A percentile compares a stretch with the other conserved stretches of the same genome.
Conservation (phyloP, 2,888 invertebrate species). For the Crioceris asparagi region DNA sequence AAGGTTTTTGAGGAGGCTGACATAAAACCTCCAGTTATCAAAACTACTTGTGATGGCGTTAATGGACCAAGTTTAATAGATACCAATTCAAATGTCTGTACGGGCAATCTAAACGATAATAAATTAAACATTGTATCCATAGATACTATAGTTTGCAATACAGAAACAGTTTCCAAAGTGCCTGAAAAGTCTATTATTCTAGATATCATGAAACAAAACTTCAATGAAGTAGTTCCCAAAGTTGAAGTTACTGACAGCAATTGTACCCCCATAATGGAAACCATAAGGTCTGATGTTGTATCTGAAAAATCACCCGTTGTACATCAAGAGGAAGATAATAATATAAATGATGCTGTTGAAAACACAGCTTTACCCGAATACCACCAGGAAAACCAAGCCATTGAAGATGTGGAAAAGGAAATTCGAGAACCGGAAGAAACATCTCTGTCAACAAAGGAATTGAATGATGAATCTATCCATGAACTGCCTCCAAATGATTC, state of each 20-base stretch:
- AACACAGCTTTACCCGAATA: no score
- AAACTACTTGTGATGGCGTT: slow-evolving; percentile 12
- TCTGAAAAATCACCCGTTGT: no score
- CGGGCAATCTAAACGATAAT: slow-evolving; percentile 17
- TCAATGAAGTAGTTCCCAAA: slow-evolving; percentile 31
- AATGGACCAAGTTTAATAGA: slow-evolving; percentile 22
- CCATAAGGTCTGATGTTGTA: no score
- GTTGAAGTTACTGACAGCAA: no score
- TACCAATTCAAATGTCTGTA: slow-evolving; percentile 34
- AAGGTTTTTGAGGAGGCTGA: slow-evolving; percentile 13
- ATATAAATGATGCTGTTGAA: no score
- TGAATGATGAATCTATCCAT: slow-evolving; percentile 2
- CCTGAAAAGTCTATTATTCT: slow-evolving; percentile 45
- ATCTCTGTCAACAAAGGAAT: background rate
- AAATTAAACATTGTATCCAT: slow-evolving; percentile 10
- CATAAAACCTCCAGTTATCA: slow-evolving; percentile 9
- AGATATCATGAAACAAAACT: slow-evolving; percentile 51
- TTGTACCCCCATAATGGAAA: no score
- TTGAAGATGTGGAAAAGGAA: no score
- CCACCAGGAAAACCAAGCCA: no score
- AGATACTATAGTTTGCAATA: slow-evolving; percentile 1
- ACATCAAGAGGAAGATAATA: no score
- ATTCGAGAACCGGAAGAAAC: no score
- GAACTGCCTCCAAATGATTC: background rate
- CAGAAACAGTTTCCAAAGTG: slow-evolving; percentile 32